Percentiles rank a stretch among this genome's conserved stretches.
Conservation (phyloP, 53 echinoderm and acorn worm species). For the Echinarachnius parma region DNA sequence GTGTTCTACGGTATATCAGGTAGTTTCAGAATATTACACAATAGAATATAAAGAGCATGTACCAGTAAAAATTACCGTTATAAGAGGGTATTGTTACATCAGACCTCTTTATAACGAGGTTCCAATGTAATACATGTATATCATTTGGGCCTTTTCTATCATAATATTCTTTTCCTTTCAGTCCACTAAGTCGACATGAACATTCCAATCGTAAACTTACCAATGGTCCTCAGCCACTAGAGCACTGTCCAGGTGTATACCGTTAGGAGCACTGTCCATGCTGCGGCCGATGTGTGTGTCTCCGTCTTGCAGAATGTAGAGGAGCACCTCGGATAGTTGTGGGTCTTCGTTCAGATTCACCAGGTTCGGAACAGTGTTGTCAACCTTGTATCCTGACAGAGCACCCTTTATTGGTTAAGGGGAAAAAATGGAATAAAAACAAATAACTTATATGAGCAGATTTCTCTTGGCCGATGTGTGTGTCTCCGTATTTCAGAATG, state of each 20-base stretch:
- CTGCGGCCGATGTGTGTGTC: constrained; percentile 74
- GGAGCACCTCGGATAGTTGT: constrained; percentile 87
- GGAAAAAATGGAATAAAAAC: constrained; percentile 1
- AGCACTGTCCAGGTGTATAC: constrained; percentile 72
- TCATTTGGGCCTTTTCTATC: no score
- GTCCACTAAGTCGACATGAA: no score
- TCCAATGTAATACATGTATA: no score
- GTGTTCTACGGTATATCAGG: no score
- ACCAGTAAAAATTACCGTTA: no score
- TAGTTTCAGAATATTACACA: no score
- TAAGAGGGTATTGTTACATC: no score
- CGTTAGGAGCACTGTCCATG: constrained; percentile 47
- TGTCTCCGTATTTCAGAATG: constrained; percentile 77
- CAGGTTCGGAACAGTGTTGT: constrained; percentile 84
- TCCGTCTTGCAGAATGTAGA: constrained; percentile 84
- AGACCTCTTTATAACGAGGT: no score
- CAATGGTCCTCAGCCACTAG: constrained; percentile 73
- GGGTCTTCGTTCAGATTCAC: constrained; percentile 94
- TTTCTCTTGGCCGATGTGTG: constrained; percentile 75
- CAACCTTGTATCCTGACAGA: constrained; percentile 61
- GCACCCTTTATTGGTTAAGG: constrained; percentile 52
- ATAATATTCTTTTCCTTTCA: no score
- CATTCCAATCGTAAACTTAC: no score
- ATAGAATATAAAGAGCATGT: no score
- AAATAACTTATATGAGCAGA: no score